A percentile compares a stretch with the other conserved stretches of the same genome.
phyloP scores from a whole-genome alignment of 30 jellyfish, hydroid and myxozoan species.

The Nemopilema nomurai region DNA sequence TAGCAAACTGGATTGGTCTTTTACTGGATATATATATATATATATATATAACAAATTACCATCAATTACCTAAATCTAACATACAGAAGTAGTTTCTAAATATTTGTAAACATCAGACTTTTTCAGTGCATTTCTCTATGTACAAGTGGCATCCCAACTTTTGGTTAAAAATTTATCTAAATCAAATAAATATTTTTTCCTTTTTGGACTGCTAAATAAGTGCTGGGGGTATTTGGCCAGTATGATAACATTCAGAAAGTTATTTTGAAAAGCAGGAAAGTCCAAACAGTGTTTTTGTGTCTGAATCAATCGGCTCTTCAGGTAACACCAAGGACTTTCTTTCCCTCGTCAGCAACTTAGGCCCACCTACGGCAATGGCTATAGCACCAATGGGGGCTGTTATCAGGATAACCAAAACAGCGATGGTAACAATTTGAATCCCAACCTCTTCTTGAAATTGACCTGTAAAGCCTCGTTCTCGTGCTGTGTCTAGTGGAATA shows the following conservation, averaged over 20 bases:
- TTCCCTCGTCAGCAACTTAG: constrained; percentile 49
- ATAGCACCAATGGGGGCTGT: constrained; percentile 99
- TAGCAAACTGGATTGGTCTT: too few relatives aligned
- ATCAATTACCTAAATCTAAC: too few relatives aligned
- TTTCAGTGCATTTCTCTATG: too few relatives aligned
- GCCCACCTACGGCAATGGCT: constrained; percentile 85
- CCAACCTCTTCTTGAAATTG: constrained; percentile 79
- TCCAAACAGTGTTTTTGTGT: background rate
- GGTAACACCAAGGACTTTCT: background rate
- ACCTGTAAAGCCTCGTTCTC: constrained; percentile 67
- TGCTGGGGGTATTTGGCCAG: too few relatives aligned
- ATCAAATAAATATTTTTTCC: too few relatives aligned
- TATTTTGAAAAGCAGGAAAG: constrained; percentile 16
- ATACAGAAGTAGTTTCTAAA: too few relatives aligned
- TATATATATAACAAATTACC: too few relatives aligned
- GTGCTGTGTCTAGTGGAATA: constrained; percentile 85
- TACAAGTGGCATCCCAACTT: too few relatives aligned
- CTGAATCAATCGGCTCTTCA: constrained; percentile 2
- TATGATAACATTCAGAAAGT: background rate
- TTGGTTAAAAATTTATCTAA: too few relatives aligned
- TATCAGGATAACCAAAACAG: constrained; percentile 87
- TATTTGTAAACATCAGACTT: too few relatives aligned
- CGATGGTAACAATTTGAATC: constrained; percentile 83
- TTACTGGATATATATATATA: too few relatives aligned
- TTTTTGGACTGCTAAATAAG: too few relatives aligned